Conservation (phyloP, 2,888 invertebrate genomes). For the Eupithecia abbreviata region DNA sequence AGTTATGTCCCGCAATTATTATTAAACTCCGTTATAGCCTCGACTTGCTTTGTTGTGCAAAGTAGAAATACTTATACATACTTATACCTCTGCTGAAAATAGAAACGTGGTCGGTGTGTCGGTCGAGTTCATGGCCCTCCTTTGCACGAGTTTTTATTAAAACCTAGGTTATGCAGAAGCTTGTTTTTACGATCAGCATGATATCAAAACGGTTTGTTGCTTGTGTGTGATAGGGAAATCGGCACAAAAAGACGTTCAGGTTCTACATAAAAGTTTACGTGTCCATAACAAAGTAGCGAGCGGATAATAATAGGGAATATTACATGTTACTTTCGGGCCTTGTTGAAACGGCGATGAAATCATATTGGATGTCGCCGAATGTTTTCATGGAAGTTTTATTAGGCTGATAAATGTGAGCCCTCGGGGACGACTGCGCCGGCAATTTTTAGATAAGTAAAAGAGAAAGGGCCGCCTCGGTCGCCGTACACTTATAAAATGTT, state of each 20-base stretch:
- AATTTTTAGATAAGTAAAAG: conserved; percentile 71
- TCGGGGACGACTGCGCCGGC: conserved; percentile 65
- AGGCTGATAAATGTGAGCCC: conserved; percentile 75
- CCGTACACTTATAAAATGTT: conserved; percentile 16
- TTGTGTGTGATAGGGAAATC: conserved; percentile 42
- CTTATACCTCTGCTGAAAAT: neutral
- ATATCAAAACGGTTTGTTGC: conserved; percentile 36
- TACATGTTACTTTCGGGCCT: conserved; percentile 62
- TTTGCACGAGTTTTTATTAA: conserved; percentile 20
- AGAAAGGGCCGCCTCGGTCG: conserved; percentile 50
- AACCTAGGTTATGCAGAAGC: conserved; percentile 18
- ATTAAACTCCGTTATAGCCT: conserved; percentile 34
- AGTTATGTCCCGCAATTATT: conserved; percentile 45
- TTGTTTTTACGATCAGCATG: conserved; percentile 34
- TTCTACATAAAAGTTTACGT: conserved; percentile 66
- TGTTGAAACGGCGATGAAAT: conserved; percentile 70
- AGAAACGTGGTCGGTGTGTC: neutral
- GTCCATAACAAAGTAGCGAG: conserved; percentile 63
- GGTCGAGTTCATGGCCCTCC: neutral
- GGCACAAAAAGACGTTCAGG: conserved; percentile 53
- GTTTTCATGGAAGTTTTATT: conserved; percentile 78
- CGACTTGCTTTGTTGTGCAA: conserved; percentile 37
- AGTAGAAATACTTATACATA: conserved; percentile 14
- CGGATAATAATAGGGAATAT: conserved; percentile 67
- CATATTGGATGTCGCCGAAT: conserved; percentile 77